Evolutionary conservation across 1,140 invertebrate genomes (phyloP).

Genomic region (Drosophila orena): DNA sequence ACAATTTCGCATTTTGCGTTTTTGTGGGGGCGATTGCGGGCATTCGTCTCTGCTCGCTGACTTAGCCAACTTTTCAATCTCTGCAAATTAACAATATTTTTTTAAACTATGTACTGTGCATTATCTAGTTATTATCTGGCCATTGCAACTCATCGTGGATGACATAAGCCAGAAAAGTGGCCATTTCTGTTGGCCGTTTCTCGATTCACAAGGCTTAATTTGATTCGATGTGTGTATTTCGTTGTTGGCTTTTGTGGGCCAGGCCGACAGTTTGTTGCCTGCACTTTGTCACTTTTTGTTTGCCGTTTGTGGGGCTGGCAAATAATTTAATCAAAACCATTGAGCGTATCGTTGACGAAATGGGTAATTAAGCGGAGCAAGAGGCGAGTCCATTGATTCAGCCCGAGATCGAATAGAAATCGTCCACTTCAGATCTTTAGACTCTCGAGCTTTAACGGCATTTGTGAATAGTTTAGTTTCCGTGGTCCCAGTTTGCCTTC

Average conservation of each 20-base stretch:
- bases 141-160: conserved; percentile 6
- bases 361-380: conserved; percentile 37
- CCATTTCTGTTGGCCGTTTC: conserved; percentile 8
- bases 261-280: conserved; percentile 17
- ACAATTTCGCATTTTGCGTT: conserved; percentile 60
- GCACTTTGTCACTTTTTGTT: conserved; percentile 29
- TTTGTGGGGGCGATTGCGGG: not conserved
- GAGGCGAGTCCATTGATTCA: conserved; percentile 15
- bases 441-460: conserved; percentile 9
- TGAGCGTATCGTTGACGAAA: conserved; percentile 44
- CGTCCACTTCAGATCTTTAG: conserved; percentile 5
- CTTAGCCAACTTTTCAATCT: not conserved
- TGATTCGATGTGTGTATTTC: conserved; percentile 44
- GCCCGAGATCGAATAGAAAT: conserved; percentile 16
- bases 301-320: not conserved
- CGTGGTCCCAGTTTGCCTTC: conserved; percentile 32
- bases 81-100: not conserved
- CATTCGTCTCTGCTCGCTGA: conserved; percentile 5
- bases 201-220: conserved; percentile 53
- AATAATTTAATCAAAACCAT: conserved; percentile 11
- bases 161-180: conserved; percentile 26
- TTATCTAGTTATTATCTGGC: not conserved
- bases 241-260: conserved; percentile 27
- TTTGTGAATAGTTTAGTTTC: conserved; percentile 43
- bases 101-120: not conserved